Evolutionary conservation across 92 coral and sea anemone species (phyloP), one percentile per base, ranked within the genome.

Genomic region (Palythoa caribaeorum): DNA sequence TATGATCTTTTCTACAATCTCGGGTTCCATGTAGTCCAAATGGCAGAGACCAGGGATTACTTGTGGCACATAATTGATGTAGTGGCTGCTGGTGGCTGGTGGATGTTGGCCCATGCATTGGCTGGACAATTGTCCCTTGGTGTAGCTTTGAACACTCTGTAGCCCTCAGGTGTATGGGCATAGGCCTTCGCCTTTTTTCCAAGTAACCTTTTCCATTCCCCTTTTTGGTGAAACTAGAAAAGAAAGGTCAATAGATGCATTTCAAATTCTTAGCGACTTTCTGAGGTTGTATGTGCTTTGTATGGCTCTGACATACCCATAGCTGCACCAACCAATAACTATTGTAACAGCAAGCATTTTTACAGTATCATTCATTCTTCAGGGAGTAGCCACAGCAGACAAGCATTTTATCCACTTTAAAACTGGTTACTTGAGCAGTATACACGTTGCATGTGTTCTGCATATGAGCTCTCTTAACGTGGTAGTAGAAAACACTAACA

Each of bases 351-450:
- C 16, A 87, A 90, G 6, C 39, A 66, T 3, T 90, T 90, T 70
- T 90, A 90, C 87, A 90, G 90, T 38, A 81, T 28, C 28, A 28
- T 28, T 90, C 1, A 73, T 90, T 52, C 51, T 90, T 28, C 93
- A 87, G 48, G 90, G 90, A 17, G 90, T 90, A 0, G 90, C 93
- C 36, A 87, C 38, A 55, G 89, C 90, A 6, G n/a, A 78, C 5
- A n/a, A 40, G 4, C 74, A 44, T 20, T 90, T 85, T 39, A 77
- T 79, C 19, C 89, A 90, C 71, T 73, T 86, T 6, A 86, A 87
- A 44, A 90, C 93, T 57, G 93, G 91, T 10, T 91, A 83, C 54
- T 54, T 91, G 16, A 91, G 91, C 11, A 87, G 93, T 75, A 83
- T 91, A 44, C 93, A 91, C 66, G 91, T 75, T 55, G 88, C 91